Conservation (phyloP, 2,113 vertebrate genomes). For the Notarius lentiginosus region DNA sequence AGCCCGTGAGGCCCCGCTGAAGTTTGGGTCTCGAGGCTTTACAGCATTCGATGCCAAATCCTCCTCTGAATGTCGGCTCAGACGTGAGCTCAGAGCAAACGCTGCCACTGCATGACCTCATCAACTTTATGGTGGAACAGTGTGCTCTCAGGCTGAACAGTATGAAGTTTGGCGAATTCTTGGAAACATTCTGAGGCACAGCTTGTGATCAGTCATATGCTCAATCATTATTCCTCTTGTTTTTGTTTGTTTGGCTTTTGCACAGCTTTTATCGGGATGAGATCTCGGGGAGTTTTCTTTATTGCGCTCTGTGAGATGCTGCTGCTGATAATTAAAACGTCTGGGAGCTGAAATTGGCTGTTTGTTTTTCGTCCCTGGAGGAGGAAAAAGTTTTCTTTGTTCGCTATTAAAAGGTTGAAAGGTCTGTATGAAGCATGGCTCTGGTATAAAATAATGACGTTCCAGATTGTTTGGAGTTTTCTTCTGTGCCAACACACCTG, state of each 20-base stretch:
- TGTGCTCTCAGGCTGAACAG: background rate
- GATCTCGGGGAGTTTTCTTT: background rate
- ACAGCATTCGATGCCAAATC: background rate
- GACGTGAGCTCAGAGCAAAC: constrained; percentile 31
- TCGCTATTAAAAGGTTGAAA: constrained; percentile 7
- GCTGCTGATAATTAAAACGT: background rate
- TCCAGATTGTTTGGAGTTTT: too few species aligned
- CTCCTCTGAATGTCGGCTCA: constrained; percentile 26
- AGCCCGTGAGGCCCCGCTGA: background rate
- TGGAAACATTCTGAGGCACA: background rate
- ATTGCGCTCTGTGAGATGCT: background rate
- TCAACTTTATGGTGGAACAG: constrained; percentile 17
- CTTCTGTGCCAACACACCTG: background rate
- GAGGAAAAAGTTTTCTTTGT: background rate
- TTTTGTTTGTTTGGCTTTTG: background rate
- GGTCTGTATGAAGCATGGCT: background rate
- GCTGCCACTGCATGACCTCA: constrained; percentile 43
- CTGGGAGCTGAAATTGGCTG: background rate
- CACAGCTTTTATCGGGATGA: background rate
- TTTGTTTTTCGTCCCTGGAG: background rate
- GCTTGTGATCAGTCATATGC: background rate
- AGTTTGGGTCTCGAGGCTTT: background rate
- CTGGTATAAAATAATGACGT: background rate
- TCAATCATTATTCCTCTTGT: constrained; percentile 14
- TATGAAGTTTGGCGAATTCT: background rate